phyloP scores from a whole-genome alignment of 2,113 vertebrate genomes.

The Gulo gulo region DNA sequence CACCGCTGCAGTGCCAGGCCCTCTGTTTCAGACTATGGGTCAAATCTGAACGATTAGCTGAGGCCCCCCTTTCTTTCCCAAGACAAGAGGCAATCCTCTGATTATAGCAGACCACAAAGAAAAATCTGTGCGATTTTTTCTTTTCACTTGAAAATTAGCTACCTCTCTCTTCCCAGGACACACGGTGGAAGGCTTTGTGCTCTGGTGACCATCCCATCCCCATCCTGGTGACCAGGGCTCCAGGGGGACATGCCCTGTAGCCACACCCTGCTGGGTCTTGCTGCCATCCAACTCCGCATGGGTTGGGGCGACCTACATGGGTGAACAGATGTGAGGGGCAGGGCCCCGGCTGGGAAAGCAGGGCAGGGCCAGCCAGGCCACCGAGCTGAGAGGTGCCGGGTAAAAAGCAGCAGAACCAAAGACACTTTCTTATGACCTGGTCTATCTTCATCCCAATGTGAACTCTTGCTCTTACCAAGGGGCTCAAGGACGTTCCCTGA shows the following conservation, averaged over 20 bases:
- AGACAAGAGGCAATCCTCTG: background rate
- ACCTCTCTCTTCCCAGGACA: background rate
- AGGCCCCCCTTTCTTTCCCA: background rate
- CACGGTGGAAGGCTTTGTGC: background rate
- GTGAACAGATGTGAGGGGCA: background rate
- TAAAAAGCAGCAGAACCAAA: background rate
- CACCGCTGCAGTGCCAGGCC: background rate
- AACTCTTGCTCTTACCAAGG: background rate
- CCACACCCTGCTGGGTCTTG: background rate
- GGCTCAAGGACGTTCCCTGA: background rate
- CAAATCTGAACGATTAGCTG: background rate
- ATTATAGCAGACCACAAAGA: background rate
- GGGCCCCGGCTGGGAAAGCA: background rate
- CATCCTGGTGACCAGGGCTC: background rate
- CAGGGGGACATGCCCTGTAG: rapidly evolving
- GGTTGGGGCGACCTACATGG: background rate
- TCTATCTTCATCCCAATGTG: background rate
- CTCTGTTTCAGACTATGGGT: background rate
- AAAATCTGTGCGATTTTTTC: background rate
- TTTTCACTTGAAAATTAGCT: background rate
- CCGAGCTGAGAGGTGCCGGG: too few species aligned
- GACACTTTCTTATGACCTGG: background rate
- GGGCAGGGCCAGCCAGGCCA: too few species aligned
- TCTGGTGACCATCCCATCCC: background rate
- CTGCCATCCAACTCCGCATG: background rate